Base-by-base conservation (phyloP, 1,140 invertebrate species). In the Panagrolaimus sp. region DNA sequence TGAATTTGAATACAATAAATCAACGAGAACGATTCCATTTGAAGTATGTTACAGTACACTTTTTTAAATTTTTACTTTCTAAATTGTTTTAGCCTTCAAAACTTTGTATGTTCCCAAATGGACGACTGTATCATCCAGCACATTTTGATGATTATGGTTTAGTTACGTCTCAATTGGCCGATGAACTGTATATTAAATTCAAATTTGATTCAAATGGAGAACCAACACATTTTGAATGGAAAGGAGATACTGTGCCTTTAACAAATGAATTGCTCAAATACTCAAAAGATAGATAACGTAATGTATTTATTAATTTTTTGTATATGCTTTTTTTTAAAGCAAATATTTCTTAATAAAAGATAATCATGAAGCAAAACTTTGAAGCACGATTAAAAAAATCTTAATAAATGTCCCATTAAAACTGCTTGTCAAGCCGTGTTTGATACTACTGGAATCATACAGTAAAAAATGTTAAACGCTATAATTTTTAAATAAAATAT, bases 71-170 rank as follows among this genome's bases (percentile, higher is more conserved):
- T 9, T 15, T 1, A 62, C 2, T 1, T 24, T 6, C 0, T 21
- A 26, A 7, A 67, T 58, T 26, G n/a, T 88, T 88, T 83, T 72
- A 90, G 76, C 93, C 94, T 21, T 83, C 89, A 17, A 90, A 90
- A 85, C 85, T 97, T 15, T 91, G 89, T 77, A 95, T 96, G 92
- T 86, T 89, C 55, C 88, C 90, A 38, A 81, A 88, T 72, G 93
- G 93, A 4, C 87, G 94, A 84, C 89, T 97, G 1, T 97, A 97
- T 84, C 92, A 97, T 87, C 91, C 92, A 75, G 90, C 89, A n/a
- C 88, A 71, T 84, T 86, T 87, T 71, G 91, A 91, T 45, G 89
- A 89, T 8, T 88, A 94, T 76, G 94, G 92, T 14, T 85, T 97
- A 38, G 87, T 97, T 1, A 88, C 89, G 81, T 95, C 92, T 1